Evolutionary conservation across 2,797 vertebrate genomes (phyloP).

Genomic region (Chaenodraco wilsoni): DNA sequence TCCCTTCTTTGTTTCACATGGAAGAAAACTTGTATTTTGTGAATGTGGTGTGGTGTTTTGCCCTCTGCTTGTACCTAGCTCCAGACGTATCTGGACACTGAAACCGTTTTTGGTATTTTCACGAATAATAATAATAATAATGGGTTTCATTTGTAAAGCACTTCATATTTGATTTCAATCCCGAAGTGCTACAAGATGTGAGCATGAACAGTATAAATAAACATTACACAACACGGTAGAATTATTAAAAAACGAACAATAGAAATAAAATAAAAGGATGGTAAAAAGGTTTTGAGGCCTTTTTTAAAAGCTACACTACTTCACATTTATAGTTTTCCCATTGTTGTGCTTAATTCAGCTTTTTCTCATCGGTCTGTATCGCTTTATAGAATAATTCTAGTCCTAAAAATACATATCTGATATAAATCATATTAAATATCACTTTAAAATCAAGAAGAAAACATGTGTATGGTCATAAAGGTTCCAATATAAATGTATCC

Average conservation of each 20-base stretch:
- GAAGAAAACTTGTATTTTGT: not conserved
- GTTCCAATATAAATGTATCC: not conserved
- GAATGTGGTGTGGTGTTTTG: conserved; percentile 5
- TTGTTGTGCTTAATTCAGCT: not conserved
- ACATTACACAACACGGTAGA: no score
- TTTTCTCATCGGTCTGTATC: not conserved
- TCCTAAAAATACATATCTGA: not conserved
- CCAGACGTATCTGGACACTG: conserved; percentile 1
- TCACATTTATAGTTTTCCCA: not conserved
- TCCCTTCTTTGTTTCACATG: not conserved
- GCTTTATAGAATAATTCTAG: not conserved
- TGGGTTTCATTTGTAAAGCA: no score
- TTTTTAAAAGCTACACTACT: no score
- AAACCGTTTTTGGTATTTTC: not conserved
- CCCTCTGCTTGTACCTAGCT: conserved; percentile 13
- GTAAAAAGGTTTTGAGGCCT: no score
- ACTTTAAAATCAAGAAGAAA: not conserved
- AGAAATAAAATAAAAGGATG: no score
- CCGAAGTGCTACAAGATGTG: no score
- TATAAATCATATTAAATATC: not conserved
- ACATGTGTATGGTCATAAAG: not conserved
- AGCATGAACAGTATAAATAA: no score
- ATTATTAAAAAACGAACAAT: no score
- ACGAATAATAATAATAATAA: no score
- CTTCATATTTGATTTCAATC: no score